A percentile compares a stretch with the other conserved stretches of the same genome.
phyloP scores from a whole-genome alignment of 2,113 vertebrate species.

The Penelope pileata region DNA sequence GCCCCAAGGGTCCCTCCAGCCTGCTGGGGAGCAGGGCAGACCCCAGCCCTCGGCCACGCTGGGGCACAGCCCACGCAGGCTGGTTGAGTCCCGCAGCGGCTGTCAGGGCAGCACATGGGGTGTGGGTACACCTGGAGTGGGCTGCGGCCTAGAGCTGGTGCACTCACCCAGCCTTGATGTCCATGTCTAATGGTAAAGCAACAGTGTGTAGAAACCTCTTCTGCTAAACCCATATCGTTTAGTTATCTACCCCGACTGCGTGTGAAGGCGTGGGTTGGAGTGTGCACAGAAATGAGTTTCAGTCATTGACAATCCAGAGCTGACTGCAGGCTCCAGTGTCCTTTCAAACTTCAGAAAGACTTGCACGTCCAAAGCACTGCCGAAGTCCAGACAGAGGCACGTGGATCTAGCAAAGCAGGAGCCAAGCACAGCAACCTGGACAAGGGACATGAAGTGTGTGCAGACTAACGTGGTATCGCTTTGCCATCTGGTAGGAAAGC shows the following conservation, averaged over 20 bases:
- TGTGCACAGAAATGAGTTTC: neutral
- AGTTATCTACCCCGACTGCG: neutral
- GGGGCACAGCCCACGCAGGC: neutral
- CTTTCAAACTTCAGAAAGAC: neutral
- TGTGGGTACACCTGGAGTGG: neutral
- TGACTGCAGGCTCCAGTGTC: neutral
- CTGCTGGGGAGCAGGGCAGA: neutral
- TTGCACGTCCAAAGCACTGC: neutral
- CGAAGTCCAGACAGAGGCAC: neutral
- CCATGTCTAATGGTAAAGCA: conserved; percentile 22
- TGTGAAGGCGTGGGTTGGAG: neutral
- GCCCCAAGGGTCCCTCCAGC: neutral
- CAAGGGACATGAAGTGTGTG: neutral
- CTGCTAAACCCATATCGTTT: neutral
- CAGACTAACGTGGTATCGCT: neutral
- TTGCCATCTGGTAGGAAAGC: neutral
- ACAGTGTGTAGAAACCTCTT: neutral
- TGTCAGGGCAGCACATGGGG: neutral
- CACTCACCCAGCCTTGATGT: neutral
- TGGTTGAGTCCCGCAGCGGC: neutral
- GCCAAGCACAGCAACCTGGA: neutral
- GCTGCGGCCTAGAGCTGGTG: neutral
- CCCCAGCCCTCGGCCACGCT: fast-evolving
- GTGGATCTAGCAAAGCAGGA: neutral
- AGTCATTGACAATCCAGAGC: neutral